Evolutionary conservation across 2,113 vertebrate species (phyloP), one percentile per base, ranked within the genome.

Genomic region (Stegastes partitus): DNA sequence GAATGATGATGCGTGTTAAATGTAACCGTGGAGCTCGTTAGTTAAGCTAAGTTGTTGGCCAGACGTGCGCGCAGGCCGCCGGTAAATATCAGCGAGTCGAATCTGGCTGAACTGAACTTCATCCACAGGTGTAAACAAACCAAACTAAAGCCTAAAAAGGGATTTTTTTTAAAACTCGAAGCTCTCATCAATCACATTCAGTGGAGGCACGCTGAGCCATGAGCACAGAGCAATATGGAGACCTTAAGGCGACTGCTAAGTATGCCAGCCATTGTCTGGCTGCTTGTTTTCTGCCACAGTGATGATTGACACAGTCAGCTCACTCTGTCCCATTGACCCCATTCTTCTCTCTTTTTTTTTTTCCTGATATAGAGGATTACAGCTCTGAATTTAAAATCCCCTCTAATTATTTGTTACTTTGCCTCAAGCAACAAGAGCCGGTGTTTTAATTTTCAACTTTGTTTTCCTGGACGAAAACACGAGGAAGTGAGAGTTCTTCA

Each of bases 291-390:
- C 90, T 89, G 85, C 83, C 67, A 77, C 77, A 62, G 82, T 82
- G 93, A 86, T 87, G 93, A 94, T 74, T 92, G 93, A 94, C 92
- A 91, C 86, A 67, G 89, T 91, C 88, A 90, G 88, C 86, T 87
- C 86, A 76, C 78, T 86, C 73, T 88, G 86, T 85, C 90, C 92
- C 81, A 85, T 86, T 93, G 92, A 92, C 93, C 90, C 82, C 86
- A 85, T 93, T 92, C 80, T 81, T 65, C 47, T 50, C 47, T 50
- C 47, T 68, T 68, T 56, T 55, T 59, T 65, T 14, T 55, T 31
- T 31, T 49, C 31, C 50, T 49, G 77, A 87, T 65, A 71, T 68
- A 25, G 58, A 69, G 82, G 87, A 85, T 89, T 85, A 77, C 59
- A 76, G 61, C 74, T 68, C 47, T 26, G 28, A 75, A 83, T 84